Base-by-base conservation (phyloP, 2,888 invertebrate species). In the Drosophila paramelanica region DNA sequence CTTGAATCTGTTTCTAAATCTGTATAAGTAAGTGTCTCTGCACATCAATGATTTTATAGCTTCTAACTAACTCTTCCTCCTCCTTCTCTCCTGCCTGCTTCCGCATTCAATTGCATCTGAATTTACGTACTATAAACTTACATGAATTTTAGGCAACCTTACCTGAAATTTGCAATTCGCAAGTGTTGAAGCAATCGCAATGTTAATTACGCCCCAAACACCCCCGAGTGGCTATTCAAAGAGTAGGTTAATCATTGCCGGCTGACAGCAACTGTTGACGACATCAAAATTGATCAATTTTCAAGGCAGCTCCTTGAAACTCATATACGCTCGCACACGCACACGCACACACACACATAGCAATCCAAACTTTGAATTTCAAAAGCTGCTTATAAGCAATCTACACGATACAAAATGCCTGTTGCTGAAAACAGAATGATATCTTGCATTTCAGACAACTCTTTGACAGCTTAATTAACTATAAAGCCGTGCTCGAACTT, bases 401-500 rank as follows among this genome's bases (percentile, higher is more conserved):
- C 33, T 7, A 14, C 17, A 20, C 17, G 36, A 20, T 36, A 59
- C 52, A 59, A 59, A 38, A n/a, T 43, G 20, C 14, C 13, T 6
- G 14, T 13, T 55, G 55, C 45, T 25, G 45, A 14, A 14, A 55
- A 17, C 23, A 25, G 33, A 55, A 45, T 45, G 45, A 25, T 36
- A 33, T 33, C 46, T 13, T 36, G 46, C 47, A 46, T 10, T 38
- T 25, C 38, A 17, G 10, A 25, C 25, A 56, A 25, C 25, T 36
- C 14, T 56, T 14, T 38, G 56, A 55, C 55, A 47, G 56, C 17
- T 17, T 27, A 56, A 56, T 56, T 56, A 47, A 56, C 38, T 56
- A 27, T 33, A 17, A 17, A 45, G 20, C 31, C 11, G 14, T 4
- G 43, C 11, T 23, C 55, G 11, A 13, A 43, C 13, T 13, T 33